These are phyloP conservation scores for Lethenteron camtschaticum DNA, from an alignment of 2,113 vertebrate species.

Conservation along the genomic window DNA sequence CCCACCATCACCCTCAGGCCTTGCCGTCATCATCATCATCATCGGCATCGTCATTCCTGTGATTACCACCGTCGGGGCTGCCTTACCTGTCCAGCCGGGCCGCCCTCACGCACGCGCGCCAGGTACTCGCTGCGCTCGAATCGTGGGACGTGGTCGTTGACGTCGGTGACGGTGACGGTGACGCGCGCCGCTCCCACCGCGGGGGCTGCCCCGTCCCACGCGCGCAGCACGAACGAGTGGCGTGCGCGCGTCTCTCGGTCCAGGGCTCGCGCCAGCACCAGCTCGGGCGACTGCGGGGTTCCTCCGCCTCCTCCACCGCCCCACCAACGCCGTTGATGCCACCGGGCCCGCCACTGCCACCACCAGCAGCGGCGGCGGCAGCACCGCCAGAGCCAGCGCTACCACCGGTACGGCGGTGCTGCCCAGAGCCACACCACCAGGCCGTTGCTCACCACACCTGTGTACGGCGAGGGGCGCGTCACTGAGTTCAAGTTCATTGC, in stretches of 20 bases:
- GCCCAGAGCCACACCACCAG: too few species aligned
- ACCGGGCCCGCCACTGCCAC: slow-evolving; percentile 27
- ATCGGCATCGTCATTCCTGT: slow-evolving; percentile 39
- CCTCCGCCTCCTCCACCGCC: slow-evolving; percentile 30
- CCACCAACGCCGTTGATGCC: too few species aligned
- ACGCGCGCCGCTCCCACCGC: slow-evolving; percentile 68
- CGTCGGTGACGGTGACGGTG: slow-evolving; percentile 88
- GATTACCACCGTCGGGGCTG: too few species aligned
- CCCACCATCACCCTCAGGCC: too few species aligned
- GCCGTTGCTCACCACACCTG: too few species aligned
- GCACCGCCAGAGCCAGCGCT: slow-evolving; percentile 85
- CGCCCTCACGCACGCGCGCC: slow-evolving; percentile 78
- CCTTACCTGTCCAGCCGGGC: slow-evolving; percentile 42
- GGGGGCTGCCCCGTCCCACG: slow-evolving; percentile 85
- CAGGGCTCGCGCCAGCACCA: slow-evolving; percentile 74
- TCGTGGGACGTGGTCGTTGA: slow-evolving; percentile 85
- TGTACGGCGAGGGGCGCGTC: too few species aligned
- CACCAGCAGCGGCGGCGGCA: slow-evolving; percentile 77
- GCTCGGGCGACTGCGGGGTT: slow-evolving; percentile 83
- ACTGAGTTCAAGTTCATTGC: too few species aligned
- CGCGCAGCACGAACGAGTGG: slow-evolving; percentile 72
- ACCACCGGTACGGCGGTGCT: slow-evolving; percentile 17
- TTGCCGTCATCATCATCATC: too few species aligned
- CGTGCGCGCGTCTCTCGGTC: slow-evolving; percentile 85
- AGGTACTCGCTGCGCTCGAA: slow-evolving; percentile 77